phyloP scores from a whole-genome alignment of 2,888 invertebrate species.

The Amphipoea lucens region DNA sequence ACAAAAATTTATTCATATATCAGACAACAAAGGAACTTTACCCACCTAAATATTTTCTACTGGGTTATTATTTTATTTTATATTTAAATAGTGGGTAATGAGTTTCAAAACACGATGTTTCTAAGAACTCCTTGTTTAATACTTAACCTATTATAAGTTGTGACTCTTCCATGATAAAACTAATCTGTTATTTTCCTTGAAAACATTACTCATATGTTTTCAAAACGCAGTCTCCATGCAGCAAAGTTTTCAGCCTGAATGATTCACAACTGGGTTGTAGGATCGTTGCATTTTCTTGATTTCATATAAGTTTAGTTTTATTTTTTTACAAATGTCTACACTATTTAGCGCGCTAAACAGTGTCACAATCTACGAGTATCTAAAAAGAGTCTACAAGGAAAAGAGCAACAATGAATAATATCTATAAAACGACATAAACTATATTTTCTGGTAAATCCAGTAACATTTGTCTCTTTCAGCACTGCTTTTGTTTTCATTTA shows the following conservation, averaged over 20 bases:
- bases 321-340: background rate
- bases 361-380: background rate
- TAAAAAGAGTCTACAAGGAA: conserved; percentile 14
- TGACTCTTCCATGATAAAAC: background rate
- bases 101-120: conserved; percentile 32
- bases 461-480: conserved; percentile 26
- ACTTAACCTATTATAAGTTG: background rate
- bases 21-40: background rate
- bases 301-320: background rate
- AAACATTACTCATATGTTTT: conserved; percentile 30
- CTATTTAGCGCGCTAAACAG: background rate
- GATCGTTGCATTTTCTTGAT: background rate
- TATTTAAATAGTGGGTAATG: background rate
- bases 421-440: background rate
- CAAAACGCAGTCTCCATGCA: background rate
- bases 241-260: background rate
- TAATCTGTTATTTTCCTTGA: background rate
- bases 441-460: conserved; percentile 9
- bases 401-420: background rate
- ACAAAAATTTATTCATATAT: too few relatives aligned
- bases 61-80: background rate
- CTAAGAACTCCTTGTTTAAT: background rate
- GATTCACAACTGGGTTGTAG: background rate
- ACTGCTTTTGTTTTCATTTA: conserved; percentile 45
- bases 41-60: background rate